Evolutionary conservation across 1,140 invertebrate species (phyloP).

Genomic region (Saxidomus purpurata): DNA sequence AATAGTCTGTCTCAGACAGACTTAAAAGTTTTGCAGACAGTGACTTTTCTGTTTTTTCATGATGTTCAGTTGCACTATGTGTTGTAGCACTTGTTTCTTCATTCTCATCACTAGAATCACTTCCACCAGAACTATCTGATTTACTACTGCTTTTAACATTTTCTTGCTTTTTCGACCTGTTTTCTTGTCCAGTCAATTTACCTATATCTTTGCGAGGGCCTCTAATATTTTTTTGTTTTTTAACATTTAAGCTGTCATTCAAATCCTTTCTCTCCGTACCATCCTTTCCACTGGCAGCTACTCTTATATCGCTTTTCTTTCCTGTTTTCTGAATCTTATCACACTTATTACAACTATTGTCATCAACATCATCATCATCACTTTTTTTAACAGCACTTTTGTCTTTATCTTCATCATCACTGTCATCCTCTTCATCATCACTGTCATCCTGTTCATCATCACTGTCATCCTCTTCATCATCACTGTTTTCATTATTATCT

Average conservation of each 20-base stretch:
- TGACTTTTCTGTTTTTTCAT: not conserved
- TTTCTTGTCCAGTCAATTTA: not conserved
- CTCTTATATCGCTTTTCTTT: not conserved
- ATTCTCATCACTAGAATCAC: not conserved
- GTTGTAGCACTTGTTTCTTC: not conserved
- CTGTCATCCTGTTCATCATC: slow-evolving; percentile 49
- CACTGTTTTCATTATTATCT: slow-evolving; percentile 19
- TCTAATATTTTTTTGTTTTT: not conserved
- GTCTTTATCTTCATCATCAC: not conserved
- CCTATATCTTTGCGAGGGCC: not conserved
- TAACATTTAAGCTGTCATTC: not conserved
- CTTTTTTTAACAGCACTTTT: slow-evolving; percentile 72
- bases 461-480: slow-evolving; percentile 77
- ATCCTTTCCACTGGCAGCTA: not conserved
- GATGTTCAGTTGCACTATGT: not conserved
- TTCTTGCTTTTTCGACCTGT: not conserved
- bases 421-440: too few species aligned
- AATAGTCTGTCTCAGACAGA: slow-evolving; percentile 42
- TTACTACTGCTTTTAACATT: not conserved
- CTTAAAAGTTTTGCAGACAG: slow-evolving; percentile 12
- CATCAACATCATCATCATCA: slow-evolving; percentile 76
- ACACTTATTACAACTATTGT: slow-evolving; percentile 63
- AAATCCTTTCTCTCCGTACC: not conserved
- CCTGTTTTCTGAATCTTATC: not conserved
- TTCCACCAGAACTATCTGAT: not conserved